Evolutionary conservation across 1,140 invertebrate genomes (phyloP).

Genomic region (Himalopsyche phryganea): DNA sequence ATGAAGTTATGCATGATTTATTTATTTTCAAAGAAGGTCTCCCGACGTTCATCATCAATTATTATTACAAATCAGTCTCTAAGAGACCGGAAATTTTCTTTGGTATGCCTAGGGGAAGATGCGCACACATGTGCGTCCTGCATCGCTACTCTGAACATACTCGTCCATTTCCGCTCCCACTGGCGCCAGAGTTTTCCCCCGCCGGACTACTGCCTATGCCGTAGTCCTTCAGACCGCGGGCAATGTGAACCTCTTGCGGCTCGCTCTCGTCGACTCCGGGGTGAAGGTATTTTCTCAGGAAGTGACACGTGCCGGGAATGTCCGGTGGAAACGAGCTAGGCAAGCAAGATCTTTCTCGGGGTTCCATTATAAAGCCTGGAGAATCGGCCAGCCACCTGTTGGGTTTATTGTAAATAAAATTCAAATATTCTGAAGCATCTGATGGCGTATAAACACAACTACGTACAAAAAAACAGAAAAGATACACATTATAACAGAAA

Average conservation of each 20-base stretch:
- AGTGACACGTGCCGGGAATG: slow-evolving; percentile 79
- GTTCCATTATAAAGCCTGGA: slow-evolving; percentile 74
- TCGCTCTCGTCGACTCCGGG: slow-evolving; percentile 57
- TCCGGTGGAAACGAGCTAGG: slow-evolving; percentile 81
- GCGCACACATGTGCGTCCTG: neutral
- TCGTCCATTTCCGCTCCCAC: neutral
- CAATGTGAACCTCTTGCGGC: slow-evolving; percentile 63
- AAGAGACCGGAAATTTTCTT: slow-evolving; percentile 19
- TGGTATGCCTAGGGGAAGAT: neutral
- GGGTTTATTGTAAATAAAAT: too few species aligned
- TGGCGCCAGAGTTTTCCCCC: too few species aligned
- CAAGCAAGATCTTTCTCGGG: slow-evolving; percentile 70
- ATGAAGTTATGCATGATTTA: too few species aligned
- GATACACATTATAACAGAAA: too few species aligned
- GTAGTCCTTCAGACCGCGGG: slow-evolving; percentile 21
- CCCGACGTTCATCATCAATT: too few species aligned
- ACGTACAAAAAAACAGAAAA: too few species aligned
- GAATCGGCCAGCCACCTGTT: slow-evolving; percentile 69
- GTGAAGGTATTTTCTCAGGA: slow-evolving; percentile 77
- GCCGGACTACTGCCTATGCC: slow-evolving; percentile 15
- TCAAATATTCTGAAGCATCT: too few species aligned
- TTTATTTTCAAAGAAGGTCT: too few species aligned
- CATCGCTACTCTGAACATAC: slow-evolving; percentile 9
- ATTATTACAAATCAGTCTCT: slow-evolving; percentile 28
- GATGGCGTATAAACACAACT: too few species aligned